Evolutionary conservation across 2,113 vertebrate genomes (phyloP).

Genomic region (Cyprinus carpio): DNA sequence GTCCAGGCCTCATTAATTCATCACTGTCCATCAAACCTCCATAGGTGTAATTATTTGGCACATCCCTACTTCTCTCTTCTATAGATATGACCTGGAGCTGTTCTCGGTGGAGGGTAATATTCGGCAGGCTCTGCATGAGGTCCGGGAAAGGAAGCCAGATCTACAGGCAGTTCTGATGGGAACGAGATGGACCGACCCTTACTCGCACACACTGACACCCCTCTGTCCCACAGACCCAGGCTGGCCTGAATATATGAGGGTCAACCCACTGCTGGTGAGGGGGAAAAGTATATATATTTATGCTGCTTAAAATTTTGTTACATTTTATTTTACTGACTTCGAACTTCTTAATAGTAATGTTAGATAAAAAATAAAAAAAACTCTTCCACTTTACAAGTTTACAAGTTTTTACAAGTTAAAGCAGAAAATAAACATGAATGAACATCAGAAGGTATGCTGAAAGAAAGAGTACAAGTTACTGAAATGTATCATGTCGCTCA

Average conservation of each 20-base stretch:
- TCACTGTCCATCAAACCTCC: not conserved
- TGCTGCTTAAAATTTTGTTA: not conserved
- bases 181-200: slow-evolving; percentile 89
- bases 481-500: too few species aligned
- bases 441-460: too few species aligned
- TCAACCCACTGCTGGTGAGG: slow-evolving; percentile 89
- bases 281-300: not conserved
- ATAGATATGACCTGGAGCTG: slow-evolving; percentile 83
- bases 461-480: too few species aligned
- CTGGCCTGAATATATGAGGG: slow-evolving; percentile 91
- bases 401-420: too few species aligned
- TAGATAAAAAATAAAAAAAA: too few species aligned
- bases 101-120: slow-evolving; percentile 86
- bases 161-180: slow-evolving; percentile 92
- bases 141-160: slow-evolving; percentile 79
- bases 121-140: slow-evolving; percentile 79
- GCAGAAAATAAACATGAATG: too few species aligned
- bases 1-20: not conserved
- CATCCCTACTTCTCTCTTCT: not conserved
- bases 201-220: slow-evolving; percentile 80
- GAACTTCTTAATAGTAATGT: not conserved
- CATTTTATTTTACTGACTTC: not conserved
- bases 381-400: too few species aligned
- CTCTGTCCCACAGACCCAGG: slow-evolving; percentile 85
- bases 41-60: slow-evolving; percentile 22